These are phyloP conservation scores for Crocallis elinguaria DNA, from an alignment of 2,888 invertebrate species.

Conservation along the genomic window DNA sequence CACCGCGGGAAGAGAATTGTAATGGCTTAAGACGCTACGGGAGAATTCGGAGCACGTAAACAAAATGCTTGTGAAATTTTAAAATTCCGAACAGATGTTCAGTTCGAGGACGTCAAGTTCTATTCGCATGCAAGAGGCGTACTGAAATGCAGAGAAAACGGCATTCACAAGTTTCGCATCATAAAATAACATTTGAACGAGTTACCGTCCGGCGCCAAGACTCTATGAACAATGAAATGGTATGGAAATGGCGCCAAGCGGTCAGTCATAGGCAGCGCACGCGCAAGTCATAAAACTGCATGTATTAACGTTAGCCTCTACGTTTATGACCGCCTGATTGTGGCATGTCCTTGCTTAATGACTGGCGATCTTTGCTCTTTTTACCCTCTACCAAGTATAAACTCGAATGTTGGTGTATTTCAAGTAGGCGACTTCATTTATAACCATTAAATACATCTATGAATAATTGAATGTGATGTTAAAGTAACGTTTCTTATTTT, in stretches of 20 bases:
- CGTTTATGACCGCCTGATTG: constrained; percentile 55
- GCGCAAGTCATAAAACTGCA: constrained; percentile 62
- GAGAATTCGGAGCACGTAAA: constrained; percentile 60
- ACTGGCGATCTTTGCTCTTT: constrained; percentile 31
- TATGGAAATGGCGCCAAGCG: constrained; percentile 76
- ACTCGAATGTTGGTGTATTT: constrained; percentile 8
- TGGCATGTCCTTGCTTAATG: constrained; percentile 62
- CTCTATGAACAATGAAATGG: constrained; percentile 81
- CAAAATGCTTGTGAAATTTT: constrained; percentile 63
- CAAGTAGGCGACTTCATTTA: neutral
- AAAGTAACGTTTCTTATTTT: constrained; percentile 7
- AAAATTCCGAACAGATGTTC: constrained; percentile 61
- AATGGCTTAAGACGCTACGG: constrained; percentile 41
- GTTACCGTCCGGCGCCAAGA: constrained; percentile 74
- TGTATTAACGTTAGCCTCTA: constrained; percentile 51
- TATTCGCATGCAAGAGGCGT: constrained; percentile 62
- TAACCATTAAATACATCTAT: too few species aligned
- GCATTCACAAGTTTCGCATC: constrained; percentile 65
- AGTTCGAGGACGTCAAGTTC: constrained; percentile 53
- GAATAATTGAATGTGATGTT: too few species aligned
- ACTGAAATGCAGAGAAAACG: constrained; percentile 66
- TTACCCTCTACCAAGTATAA: constrained; percentile 12
- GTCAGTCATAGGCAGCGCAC: constrained; percentile 71
- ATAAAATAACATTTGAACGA: constrained; percentile 76
- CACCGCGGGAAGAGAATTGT: constrained; percentile 41